These are phyloP conservation scores for Cyanoramphus novaezelandiae DNA, from an alignment of 2,113 vertebrate species.

Conservation along the genomic window DNA sequence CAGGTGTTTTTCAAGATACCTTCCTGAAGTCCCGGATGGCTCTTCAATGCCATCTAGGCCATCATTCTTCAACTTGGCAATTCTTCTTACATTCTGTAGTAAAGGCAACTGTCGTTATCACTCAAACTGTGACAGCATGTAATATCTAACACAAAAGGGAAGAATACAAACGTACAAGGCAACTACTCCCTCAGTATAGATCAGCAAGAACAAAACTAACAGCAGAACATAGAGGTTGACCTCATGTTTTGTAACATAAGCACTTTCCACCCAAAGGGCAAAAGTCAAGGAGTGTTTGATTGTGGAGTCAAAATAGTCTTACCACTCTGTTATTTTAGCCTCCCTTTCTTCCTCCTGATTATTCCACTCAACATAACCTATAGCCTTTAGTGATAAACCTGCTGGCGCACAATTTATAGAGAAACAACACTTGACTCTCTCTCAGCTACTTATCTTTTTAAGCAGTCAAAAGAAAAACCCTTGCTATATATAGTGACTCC, in stretches of 20 bases:
- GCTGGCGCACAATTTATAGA: constrained; percentile 73
- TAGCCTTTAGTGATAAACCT: constrained; percentile 71
- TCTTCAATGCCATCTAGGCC: background rate
- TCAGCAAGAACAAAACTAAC: constrained; percentile 15
- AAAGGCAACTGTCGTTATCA: background rate
- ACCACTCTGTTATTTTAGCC: constrained; percentile 77
- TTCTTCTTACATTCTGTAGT: background rate
- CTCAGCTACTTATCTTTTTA: constrained; percentile 73
- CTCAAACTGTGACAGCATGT: background rate
- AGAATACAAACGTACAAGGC: background rate
- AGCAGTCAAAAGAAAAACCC: constrained; percentile 61
- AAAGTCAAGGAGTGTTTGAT: constrained; percentile 71
- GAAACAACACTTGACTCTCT: constrained; percentile 72
- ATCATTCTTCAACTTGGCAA: background rate
- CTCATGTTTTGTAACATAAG: constrained; percentile 73
- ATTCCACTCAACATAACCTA: constrained; percentile 71
- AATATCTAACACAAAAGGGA: background rate
- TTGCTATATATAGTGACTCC: constrained; percentile 69
- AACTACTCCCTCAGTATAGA: background rate
- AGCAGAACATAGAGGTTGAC: constrained; percentile 31
- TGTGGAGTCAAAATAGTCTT: constrained; percentile 72
- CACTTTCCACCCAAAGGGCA: constrained; percentile 70
- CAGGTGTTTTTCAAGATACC: background rate
- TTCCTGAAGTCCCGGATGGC: background rate
- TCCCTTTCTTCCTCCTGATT: constrained; percentile 77